These are phyloP conservation scores for Pogona vitticeps DNA, from an alignment of 2,113 vertebrate genomes.

Conservation along the genomic window DNA sequence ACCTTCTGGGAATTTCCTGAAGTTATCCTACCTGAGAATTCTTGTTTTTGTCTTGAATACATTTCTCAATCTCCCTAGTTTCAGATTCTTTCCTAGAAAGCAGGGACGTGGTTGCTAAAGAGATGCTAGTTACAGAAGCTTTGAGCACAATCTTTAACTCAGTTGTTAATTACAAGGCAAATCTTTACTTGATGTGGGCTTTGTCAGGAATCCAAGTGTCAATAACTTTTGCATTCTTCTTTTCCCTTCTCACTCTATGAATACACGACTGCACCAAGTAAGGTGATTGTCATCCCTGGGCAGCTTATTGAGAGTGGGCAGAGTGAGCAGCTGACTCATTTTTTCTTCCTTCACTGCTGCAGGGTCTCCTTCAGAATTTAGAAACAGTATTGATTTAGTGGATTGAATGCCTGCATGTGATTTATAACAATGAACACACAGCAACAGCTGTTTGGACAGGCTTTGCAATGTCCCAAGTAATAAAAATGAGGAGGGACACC, in stretches of 20 bases:
- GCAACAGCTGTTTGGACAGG: slow-evolving; percentile 37
- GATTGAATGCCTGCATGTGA: slow-evolving; percentile 49
- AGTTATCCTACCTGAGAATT: not conserved
- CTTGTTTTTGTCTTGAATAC: slow-evolving; percentile 13
- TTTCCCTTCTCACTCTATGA: not conserved
- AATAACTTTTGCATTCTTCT: not conserved
- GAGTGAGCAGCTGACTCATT: slow-evolving; percentile 36
- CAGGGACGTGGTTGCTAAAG: not conserved
- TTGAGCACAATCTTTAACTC: slow-evolving; percentile 7
- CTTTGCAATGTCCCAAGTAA: slow-evolving; percentile 38
- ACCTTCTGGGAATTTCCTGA: not conserved
- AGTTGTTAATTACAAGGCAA: slow-evolving; percentile 30
- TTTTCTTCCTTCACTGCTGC: slow-evolving; percentile 20
- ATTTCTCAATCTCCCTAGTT: slow-evolving; percentile 25
- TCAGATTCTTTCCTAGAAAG: slow-evolving; percentile 40
- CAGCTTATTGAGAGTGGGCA: slow-evolving; percentile 44
- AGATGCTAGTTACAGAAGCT: not conserved
- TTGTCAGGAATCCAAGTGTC: slow-evolving; percentile 20
- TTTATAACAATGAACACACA: slow-evolving; percentile 63
- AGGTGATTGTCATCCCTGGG: slow-evolving; percentile 5
- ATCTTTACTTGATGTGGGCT: slow-evolving; percentile 14
- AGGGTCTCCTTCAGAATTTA: slow-evolving; percentile 53
- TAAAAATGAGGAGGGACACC: slow-evolving; percentile 33
- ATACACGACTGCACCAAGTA: slow-evolving; percentile 23
- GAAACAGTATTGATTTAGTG: slow-evolving; percentile 62